Evolutionary conservation across 2,888 invertebrate genomes (phyloP).

Genomic region (Agrenia bidenticulata): DNA sequence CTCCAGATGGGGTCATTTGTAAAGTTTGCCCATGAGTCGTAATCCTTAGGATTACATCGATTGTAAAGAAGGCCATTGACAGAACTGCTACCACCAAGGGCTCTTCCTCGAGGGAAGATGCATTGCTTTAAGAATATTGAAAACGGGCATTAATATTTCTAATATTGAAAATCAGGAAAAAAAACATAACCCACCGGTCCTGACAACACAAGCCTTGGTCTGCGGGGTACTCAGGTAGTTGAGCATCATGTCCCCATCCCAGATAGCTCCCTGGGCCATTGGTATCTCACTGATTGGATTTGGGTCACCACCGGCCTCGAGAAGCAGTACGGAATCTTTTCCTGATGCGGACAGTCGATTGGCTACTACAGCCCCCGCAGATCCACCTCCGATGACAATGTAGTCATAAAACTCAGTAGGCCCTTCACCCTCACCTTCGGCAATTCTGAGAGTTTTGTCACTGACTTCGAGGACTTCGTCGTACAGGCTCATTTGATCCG

Average conservation of each 20-base stretch:
- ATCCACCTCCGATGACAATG: conserved; percentile 24
- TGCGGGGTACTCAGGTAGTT: conserved; percentile 17
- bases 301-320: conserved; percentile 38
- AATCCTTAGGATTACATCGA: conserved; percentile 36
- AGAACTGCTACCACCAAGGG: conserved; percentile 36
- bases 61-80: conserved; percentile 37
- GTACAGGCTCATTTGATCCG: not conserved
- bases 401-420: conserved; percentile 13
- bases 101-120: conserved; percentile 35
- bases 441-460: not conserved
- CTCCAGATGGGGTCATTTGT: conserved; percentile 33
- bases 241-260: not conserved
- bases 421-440: not conserved
- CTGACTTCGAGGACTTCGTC: not conserved
- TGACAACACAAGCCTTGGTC: conserved; percentile 14
- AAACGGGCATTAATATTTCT: too few species aligned
- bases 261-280: not conserved
- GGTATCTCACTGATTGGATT: conserved; percentile 39
- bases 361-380: conserved; percentile 9
- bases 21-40: conserved; percentile 36
- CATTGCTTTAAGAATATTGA: too few species aligned
- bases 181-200: too few species aligned
- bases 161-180: too few species aligned
- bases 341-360: not conserved
- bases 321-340: conserved; percentile 16